Conservation (phyloP, 2,113 vertebrate genomes). For the Phoenicopterus ruber region DNA sequence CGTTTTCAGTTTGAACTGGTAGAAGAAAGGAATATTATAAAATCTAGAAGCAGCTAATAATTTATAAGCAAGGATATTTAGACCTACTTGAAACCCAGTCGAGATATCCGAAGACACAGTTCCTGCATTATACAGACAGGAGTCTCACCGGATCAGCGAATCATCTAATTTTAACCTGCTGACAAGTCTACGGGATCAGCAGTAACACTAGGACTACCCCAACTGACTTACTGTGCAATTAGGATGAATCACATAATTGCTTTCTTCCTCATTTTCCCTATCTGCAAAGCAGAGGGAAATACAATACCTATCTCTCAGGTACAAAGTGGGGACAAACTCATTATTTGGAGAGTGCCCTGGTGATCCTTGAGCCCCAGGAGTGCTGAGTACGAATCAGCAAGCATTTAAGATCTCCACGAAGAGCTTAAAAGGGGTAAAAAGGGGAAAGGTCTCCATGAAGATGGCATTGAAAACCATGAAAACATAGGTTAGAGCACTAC, state of each 20-base stretch:
- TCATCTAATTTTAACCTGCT: slow-evolving; percentile 27
- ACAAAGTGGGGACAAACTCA: neutral
- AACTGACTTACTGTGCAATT: neutral
- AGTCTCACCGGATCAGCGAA: neutral
- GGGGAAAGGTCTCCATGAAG: neutral
- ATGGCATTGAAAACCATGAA: neutral
- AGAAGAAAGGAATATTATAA: neutral
- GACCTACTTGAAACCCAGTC: neutral
- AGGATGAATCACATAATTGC: slow-evolving; percentile 16
- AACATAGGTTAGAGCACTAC: neutral
- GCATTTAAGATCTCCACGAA: neutral
- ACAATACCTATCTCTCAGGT: neutral
- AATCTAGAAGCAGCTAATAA: neutral
- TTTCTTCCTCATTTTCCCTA: neutral
- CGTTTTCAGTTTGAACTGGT: neutral
- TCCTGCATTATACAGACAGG: neutral
- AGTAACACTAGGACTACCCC: neutral
- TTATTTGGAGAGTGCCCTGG: neutral
- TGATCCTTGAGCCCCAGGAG: neutral
- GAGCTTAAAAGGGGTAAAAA: neutral
- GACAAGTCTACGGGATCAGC: neutral
- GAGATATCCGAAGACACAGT: neutral
- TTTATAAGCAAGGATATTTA: neutral
- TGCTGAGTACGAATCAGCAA: neutral
- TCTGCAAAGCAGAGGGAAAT: slow-evolving; percentile 17